A percentile compares a stretch with the other conserved stretches of the same genome.
Evolutionary conservation across 64 coral and sea anemone species (phyloP).

Genomic region (Cladopsammia gracilis): DNA sequence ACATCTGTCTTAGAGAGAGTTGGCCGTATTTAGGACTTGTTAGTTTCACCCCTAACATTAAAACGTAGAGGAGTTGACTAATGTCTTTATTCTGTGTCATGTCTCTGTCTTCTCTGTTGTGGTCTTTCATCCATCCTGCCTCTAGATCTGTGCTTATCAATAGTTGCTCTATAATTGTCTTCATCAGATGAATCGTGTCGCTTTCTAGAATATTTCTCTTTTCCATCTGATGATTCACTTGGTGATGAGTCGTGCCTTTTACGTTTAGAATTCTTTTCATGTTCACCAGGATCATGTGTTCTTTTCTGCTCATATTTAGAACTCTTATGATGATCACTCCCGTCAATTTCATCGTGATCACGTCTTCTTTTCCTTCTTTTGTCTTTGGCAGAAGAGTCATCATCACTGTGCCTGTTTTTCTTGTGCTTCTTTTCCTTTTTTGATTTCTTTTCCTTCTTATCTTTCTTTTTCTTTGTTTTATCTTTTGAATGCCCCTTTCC

Average conservation of each 20-base stretch:
- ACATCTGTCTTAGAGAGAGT: no score
- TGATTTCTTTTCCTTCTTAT: slow-evolving; percentile 71
- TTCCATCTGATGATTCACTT: slow-evolving; percentile 36
- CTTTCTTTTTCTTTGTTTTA: slow-evolving; percentile 55
- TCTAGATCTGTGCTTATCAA: neutral
- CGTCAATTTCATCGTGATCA: neutral
- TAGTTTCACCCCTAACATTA: neutral
- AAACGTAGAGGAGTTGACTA: neutral
- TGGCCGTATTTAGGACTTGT: no score
- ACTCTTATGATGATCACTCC: neutral
- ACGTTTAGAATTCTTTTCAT: slow-evolving; percentile 10
- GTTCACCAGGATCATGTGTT: neutral
- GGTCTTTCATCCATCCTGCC: neutral
- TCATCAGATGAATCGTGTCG: slow-evolving; percentile 40
- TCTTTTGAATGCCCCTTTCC: neutral
- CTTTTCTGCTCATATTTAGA: neutral
- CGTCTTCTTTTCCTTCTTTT: slow-evolving; percentile 40
- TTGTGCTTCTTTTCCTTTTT: slow-evolving; percentile 69
- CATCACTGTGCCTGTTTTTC: slow-evolving; percentile 35
- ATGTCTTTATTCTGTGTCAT: slow-evolving; percentile 29
- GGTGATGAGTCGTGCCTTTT: slow-evolving; percentile 25
- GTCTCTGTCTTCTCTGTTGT: slow-evolving; percentile 32
- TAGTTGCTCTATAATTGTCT: neutral
- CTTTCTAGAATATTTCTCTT: slow-evolving; percentile 16
- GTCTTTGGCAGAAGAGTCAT: neutral